These are phyloP conservation scores for Ciconia stormi DNA, from an alignment of 2,113 vertebrate genomes.

Conservation along the genomic window DNA sequence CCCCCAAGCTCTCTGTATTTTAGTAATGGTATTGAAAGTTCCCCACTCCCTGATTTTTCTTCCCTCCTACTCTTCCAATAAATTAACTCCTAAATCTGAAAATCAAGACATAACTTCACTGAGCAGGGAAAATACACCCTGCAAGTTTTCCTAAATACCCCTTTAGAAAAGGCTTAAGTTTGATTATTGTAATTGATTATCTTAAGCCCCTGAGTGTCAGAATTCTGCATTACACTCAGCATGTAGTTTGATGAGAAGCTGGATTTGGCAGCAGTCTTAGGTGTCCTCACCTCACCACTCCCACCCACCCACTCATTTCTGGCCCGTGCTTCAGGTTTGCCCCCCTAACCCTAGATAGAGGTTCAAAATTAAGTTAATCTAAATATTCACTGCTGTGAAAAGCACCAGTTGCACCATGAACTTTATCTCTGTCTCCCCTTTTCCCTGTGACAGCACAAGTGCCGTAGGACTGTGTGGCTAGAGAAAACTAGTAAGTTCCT, in stretches of 20 bases:
- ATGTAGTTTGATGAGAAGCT: neutral
- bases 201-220: conserved; percentile 3
- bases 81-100: conserved; percentile 44
- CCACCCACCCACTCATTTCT: neutral
- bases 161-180: conserved; percentile 30
- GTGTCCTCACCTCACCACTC: neutral
- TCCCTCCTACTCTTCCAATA: conserved; percentile 7
- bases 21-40: neutral
- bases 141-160: conserved; percentile 34
- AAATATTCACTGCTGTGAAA: neutral
- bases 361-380: neutral
- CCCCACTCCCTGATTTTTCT: neutral
- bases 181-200: conserved; percentile 50
- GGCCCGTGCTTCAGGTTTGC: neutral
- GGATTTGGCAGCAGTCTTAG: neutral
- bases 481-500: neutral
- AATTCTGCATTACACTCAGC: neutral
- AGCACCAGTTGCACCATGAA: neutral
- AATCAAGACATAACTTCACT: conserved; percentile 28
- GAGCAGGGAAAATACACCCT: conserved; percentile 29
- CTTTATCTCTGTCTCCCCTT: neutral
- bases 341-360: neutral
- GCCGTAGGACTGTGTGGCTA: neutral
- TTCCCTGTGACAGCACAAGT: neutral
- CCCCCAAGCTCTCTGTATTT: conserved; percentile 29